Conservation (phyloP, 2,797 vertebrate species). For the Leptatherina wallacei region DNA sequence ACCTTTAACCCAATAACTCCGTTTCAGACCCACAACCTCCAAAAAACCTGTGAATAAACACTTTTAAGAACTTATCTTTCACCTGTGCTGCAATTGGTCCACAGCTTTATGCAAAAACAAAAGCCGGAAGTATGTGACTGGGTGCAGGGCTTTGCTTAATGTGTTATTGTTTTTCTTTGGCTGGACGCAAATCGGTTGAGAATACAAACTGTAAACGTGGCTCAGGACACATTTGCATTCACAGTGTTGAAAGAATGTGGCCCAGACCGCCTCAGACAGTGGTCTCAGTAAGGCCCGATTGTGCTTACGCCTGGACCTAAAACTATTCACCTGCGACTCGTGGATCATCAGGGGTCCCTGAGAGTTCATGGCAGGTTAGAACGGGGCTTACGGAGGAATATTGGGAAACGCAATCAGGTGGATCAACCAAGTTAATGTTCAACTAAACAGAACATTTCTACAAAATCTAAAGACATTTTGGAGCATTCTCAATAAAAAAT, state of each 20-base stretch:
- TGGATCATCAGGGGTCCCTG: not conserved
- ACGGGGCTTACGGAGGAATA: too few relatives aligned
- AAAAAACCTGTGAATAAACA: not conserved
- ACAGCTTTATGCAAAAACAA: not conserved
- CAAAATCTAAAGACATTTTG: not conserved
- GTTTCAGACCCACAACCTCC: not conserved
- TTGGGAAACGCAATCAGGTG: too few relatives aligned
- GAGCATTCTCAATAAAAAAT: conserved; percentile 1
- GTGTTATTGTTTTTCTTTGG: conserved; percentile 1
- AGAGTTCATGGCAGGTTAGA: not conserved
- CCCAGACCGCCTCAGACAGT: not conserved
- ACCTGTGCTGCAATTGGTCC: not conserved
- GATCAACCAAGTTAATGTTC: not conserved
- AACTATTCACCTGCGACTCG: not conserved
- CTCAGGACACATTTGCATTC: not conserved
- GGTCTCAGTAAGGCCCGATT: not conserved
- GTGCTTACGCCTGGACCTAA: not conserved
- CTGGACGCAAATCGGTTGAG: not conserved
- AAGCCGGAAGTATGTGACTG: not conserved
- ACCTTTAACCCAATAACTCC: not conserved
- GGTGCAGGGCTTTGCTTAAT: not conserved
- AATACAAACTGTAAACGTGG: not conserved
- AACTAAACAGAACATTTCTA: not conserved
- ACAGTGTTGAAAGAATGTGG: not conserved
- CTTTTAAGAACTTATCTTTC: not conserved